Conservation (phyloP, 2,797 vertebrate genomes). For the Melanotaenia maccullochi region DNA sequence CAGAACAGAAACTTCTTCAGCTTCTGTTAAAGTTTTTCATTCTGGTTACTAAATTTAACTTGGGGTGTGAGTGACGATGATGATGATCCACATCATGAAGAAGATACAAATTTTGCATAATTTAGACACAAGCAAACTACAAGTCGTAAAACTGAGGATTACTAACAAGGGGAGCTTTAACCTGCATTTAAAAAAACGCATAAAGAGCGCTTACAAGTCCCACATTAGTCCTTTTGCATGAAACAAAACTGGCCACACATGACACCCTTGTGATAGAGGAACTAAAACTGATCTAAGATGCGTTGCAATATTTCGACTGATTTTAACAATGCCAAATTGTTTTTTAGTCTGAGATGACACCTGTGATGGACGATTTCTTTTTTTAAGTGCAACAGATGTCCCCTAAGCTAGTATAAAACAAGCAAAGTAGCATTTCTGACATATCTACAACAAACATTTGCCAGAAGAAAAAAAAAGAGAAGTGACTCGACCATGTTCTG, state of each 20-base stretch:
- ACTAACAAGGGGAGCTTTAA: not conserved
- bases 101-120: not conserved
- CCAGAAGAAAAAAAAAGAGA: not conserved
- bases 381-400: not conserved
- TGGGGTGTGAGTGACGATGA: not conserved
- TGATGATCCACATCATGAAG: not conserved
- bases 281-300: constrained; percentile 54
- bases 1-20: not conserved
- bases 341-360: constrained; percentile 12
- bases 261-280: constrained; percentile 55
- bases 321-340: constrained; percentile 1
- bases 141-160: not conserved
- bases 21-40: not conserved
- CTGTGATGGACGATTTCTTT: not conserved
- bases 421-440: constrained; percentile 54
- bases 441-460: not conserved
- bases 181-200: constrained; percentile 3
- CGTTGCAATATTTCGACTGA: constrained; percentile 10
- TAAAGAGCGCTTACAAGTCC: not conserved
- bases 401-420: constrained; percentile 13
- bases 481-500: not conserved
- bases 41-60: not conserved
- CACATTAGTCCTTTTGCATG: constrained; percentile 2
- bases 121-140: not conserved
- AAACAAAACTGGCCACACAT: constrained; percentile 40